Evolutionary conservation across 2,888 invertebrate genomes (phyloP).

Genomic region (Sturmia bella): DNA sequence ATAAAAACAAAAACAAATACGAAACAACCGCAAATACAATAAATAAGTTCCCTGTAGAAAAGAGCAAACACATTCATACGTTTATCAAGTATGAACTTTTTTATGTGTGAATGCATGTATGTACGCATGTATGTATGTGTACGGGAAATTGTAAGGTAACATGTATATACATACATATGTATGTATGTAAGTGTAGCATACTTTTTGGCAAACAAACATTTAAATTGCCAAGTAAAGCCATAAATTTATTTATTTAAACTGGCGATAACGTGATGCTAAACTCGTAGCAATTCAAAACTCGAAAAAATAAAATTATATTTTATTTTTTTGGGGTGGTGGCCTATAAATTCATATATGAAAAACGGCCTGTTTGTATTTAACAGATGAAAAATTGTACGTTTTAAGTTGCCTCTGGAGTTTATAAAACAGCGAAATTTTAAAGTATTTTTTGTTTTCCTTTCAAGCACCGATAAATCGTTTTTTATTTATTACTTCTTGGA

Average conservation of each 20-base stretch:
- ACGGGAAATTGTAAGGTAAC: background rate
- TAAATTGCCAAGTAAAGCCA: conserved; percentile 41
- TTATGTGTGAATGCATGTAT: background rate
- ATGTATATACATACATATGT: background rate
- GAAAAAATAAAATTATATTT: background rate
- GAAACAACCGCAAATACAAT: conserved; percentile 37
- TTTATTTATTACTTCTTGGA: conserved; percentile 30
- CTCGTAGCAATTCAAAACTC: conserved; percentile 37
- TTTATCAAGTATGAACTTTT: no score
- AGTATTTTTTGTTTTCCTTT: conserved; percentile 4
- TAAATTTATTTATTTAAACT: conserved; percentile 59
- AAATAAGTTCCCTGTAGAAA: conserved; percentile 26
- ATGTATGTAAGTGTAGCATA: conserved; percentile 21
- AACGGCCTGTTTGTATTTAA: conserved; percentile 25
- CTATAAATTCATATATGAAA: conserved; percentile 43
- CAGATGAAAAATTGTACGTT: conserved; percentile 4
- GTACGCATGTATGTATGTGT: no score
- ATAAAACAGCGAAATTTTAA: conserved; percentile 30
- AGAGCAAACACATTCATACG: background rate
- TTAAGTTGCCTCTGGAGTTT: conserved; percentile 30
- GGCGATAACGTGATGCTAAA: conserved; percentile 43
- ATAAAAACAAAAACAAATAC: conserved; percentile 16
- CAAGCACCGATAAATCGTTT: conserved; percentile 46
- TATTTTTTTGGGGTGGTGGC: conserved; percentile 6
- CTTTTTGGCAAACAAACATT: conserved; percentile 32